A percentile compares a stretch with the other conserved stretches of the same genome.
phyloP scores from a whole-genome alignment of 2,113 vertebrate species.

The Scomber japonicus region DNA sequence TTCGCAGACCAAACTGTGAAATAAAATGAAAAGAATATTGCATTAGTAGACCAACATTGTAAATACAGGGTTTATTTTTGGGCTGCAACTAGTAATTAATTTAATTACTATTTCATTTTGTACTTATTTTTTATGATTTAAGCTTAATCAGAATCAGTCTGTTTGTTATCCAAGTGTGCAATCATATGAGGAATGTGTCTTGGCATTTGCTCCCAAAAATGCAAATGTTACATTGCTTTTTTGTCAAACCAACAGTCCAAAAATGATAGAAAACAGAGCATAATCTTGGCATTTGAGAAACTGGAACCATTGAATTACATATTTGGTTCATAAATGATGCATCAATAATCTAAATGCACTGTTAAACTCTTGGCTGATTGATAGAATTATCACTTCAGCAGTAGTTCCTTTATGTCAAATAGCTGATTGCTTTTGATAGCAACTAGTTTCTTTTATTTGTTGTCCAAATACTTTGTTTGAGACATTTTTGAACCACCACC shows the following conservation, averaged over 20 bases:
- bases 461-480: neutral
- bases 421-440: neutral
- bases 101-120: no score
- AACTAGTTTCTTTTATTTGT: neutral
- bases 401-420: neutral
- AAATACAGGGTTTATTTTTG: neutral
- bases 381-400: neutral
- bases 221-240: no score
- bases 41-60: neutral
- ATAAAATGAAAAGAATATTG: conserved; percentile 8
- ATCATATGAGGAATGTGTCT: no score
- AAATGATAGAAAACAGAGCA: neutral
- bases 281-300: neutral
- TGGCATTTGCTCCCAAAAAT: no score
- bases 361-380: neutral
- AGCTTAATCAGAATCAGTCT: no score
- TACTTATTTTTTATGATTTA: no score
- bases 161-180: no score
- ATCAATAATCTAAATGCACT: neutral
- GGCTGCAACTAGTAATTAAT: no score
- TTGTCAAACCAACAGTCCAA: neutral
- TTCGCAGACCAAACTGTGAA: conserved; percentile 30
- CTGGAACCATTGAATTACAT: neutral
- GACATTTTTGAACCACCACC: neutral
- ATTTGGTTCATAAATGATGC: neutral